These are phyloP conservation scores for Drosophila athabasca DNA, from an alignment of 1,140 invertebrate species.

Conservation along the genomic window DNA sequence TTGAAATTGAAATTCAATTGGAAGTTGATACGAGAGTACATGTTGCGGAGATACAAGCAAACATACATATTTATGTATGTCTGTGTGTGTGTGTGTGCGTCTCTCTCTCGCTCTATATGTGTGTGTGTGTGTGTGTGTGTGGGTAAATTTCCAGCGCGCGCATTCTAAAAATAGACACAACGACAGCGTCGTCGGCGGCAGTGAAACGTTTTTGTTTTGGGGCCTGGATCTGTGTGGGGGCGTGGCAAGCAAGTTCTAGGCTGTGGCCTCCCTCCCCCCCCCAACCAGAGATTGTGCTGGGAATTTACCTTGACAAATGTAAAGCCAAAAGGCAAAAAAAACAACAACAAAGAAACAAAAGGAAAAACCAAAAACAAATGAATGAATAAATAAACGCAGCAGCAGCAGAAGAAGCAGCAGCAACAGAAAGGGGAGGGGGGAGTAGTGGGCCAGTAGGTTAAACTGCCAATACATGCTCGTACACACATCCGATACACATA, in stretches of 20 bases:
- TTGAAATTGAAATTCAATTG: slow-evolving; percentile 68
- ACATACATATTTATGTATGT: slow-evolving; percentile 3
- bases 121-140: slow-evolving; percentile 36
- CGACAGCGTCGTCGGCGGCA: slow-evolving; percentile 43
- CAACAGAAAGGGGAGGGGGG: slow-evolving; percentile 6
- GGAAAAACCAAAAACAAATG: slow-evolving; percentile 15
- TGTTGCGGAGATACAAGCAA: slow-evolving; percentile 19
- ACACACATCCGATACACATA: too few relatives aligned
- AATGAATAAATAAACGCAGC: slow-evolving; percentile 41
- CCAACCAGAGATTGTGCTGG: not conserved
- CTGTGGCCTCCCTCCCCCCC: slow-evolving; percentile 3
- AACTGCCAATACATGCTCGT: slow-evolving; percentile 37
- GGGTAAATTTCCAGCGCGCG: slow-evolving; percentile 78
- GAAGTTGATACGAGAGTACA: slow-evolving; percentile 50
- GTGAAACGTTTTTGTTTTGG: slow-evolving; percentile 31
- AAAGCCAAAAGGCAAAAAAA: slow-evolving; percentile 49
- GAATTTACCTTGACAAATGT: slow-evolving; percentile 63
- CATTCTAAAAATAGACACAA: slow-evolving; percentile 75
- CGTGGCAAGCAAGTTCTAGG: slow-evolving; percentile 42
- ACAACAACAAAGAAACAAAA: too few relatives aligned
- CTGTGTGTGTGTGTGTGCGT: slow-evolving; percentile 23
- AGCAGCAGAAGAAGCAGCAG: slow-evolving; percentile 2
- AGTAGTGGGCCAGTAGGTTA: slow-evolving; percentile 21
- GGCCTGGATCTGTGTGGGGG: slow-evolving; percentile 4
- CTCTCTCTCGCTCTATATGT: not conserved